Percentiles rank a stretch among this genome's conserved stretches.
Conservation (phyloP, 2,888 invertebrate genomes). For the Troglohyphantes excavatus region DNA sequence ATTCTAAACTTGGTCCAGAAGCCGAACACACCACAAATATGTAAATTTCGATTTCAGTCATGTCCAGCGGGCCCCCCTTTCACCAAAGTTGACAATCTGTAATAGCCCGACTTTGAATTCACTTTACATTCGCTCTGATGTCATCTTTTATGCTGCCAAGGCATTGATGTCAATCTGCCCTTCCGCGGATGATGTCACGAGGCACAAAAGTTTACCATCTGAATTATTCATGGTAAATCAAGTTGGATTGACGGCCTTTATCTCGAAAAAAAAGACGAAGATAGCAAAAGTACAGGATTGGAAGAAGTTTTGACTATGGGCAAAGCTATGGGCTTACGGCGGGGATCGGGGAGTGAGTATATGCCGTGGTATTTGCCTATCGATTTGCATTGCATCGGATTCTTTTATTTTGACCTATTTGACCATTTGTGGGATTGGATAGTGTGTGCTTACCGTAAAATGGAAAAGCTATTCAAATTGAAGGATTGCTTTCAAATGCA, state of each 20-base stretch:
- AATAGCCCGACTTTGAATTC: slow-evolving; percentile 58
- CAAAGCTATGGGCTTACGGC: neutral
- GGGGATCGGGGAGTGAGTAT: neutral
- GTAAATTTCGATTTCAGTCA: neutral
- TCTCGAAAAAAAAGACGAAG: neutral
- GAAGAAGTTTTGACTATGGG: neutral
- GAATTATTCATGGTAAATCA: slow-evolving; percentile 74
- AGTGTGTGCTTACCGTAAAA: too few relatives aligned
- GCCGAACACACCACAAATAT: too few relatives aligned
- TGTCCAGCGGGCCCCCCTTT: slow-evolving; percentile 4
- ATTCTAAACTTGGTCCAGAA: too few relatives aligned
- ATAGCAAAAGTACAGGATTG: neutral
- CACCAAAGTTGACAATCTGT: slow-evolving; percentile 41
- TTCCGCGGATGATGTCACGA: slow-evolving; percentile 35
- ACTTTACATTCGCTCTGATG: slow-evolving; percentile 71
- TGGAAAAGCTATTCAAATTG: too few relatives aligned
- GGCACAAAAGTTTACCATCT: slow-evolving; percentile 73
- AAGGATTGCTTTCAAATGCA: too few relatives aligned
- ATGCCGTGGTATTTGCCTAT: neutral
- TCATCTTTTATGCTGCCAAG: slow-evolving; percentile 70
- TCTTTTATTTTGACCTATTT: neutral
- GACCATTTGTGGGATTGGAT: neutral
- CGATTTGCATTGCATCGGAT: neutral
- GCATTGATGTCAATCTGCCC: slow-evolving; percentile 59
- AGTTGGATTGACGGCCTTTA: slow-evolving; percentile 58